Percentiles rank a stretch among this genome's conserved stretches.
Evolutionary conservation across 1,140 invertebrate genomes (phyloP).

Genomic region (Rhopalosiphum maidis): DNA sequence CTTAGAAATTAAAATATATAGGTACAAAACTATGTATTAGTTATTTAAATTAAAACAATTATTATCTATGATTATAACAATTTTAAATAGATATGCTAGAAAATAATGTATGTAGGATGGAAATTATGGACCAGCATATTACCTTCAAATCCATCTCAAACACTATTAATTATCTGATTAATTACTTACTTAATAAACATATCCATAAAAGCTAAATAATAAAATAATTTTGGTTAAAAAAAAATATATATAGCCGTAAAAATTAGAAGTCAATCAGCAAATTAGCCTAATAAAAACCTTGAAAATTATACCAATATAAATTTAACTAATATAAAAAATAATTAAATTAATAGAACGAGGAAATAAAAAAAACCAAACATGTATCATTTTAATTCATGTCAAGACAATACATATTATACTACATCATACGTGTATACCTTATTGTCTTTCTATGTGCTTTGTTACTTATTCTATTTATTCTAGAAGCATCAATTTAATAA

Average conservation of each 20-base stretch:
- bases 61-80: background rate
- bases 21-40: background rate
- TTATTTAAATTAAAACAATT: background rate
- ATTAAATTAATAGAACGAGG: background rate
- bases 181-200: background rate
- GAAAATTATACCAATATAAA: conserved; percentile 2
- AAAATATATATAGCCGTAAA: background rate
- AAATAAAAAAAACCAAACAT: background rate
- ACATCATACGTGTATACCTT: background rate
- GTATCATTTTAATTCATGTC: conserved; percentile 9
- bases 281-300: background rate
- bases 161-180: background rate
- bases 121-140: background rate
- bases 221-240: conserved; percentile 1
- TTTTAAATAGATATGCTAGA: background rate
- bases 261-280: background rate
- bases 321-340: background rate
- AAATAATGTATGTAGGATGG: background rate
- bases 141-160: background rate
- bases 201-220: background rate
- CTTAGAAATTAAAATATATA: background rate
- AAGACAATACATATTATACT: conserved; percentile 13
- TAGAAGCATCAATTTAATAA: background rate
- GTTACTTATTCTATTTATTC: background rate
- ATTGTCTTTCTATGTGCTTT: background rate